Conservation (phyloP, 2,797 vertebrate species). For the Catamblyrhynchus diadema region DNA sequence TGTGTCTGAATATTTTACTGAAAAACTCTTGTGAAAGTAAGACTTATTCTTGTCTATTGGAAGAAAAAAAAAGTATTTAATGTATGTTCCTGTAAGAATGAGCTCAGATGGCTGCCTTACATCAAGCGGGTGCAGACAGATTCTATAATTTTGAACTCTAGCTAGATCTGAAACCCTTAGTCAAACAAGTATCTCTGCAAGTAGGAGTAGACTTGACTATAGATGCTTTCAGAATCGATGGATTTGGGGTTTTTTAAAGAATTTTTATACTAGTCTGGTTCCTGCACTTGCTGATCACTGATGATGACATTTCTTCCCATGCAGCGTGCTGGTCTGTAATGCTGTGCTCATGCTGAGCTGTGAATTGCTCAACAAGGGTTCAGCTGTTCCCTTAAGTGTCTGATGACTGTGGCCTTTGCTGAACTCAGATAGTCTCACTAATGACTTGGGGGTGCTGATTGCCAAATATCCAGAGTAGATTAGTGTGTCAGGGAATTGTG, state of each 20-base stretch:
- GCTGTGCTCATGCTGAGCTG: constrained; percentile 6
- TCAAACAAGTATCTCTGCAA: neutral
- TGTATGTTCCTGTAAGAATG: neutral
- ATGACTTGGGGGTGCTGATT: neutral
- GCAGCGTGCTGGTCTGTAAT: neutral
- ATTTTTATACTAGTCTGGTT: neutral
- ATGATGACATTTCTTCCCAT: neutral
- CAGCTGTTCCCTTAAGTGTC: neutral
- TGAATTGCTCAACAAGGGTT: constrained; percentile 22
- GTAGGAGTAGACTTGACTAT: neutral
- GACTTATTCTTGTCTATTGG: neutral
- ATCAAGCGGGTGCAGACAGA: neutral
- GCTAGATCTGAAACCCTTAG: neutral
- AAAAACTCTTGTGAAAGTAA: neutral
- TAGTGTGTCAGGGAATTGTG: neutral
- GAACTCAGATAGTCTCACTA: neutral
- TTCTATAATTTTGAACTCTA: neutral
- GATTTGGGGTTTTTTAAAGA: neutral
- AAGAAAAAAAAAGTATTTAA: neutral
- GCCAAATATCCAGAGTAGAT: neutral
- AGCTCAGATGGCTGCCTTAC: neutral
- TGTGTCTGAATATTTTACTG: neutral
- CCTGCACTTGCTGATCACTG: neutral
- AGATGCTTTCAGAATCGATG: neutral
- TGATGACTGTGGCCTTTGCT: neutral